These are phyloP conservation scores for Eupithecia subfuscata DNA, from an alignment of 2,888 invertebrate species.

Conservation along the genomic window DNA sequence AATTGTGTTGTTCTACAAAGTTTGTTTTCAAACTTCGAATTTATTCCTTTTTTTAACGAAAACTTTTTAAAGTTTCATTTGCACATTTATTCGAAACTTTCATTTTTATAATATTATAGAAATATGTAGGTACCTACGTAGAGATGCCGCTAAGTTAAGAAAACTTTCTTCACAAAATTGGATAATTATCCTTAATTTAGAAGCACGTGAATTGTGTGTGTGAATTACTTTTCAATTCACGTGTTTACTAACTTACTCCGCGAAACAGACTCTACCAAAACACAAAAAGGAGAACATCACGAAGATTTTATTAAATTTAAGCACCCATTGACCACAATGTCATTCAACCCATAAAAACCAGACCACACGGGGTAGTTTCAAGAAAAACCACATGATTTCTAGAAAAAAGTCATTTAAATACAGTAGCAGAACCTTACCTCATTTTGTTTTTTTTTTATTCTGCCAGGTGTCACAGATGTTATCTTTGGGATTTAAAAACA, in stretches of 20 bases:
- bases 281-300: slow-evolving; percentile 31
- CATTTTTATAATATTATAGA: neutral
- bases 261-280: neutral
- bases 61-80: neutral
- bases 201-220: neutral
- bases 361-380: slow-evolving; percentile 77
- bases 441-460: slow-evolving; percentile 60
- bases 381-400: slow-evolving; percentile 67
- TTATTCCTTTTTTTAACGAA: neutral
- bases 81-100: neutral
- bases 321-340: slow-evolving; percentile 60
- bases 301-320: slow-evolving; percentile 52
- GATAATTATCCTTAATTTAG: neutral
- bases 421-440: slow-evolving; percentile 71
- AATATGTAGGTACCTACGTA: neutral
- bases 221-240: too few relatives aligned
- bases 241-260: neutral
- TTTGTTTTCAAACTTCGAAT: neutral
- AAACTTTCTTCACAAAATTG: neutral
- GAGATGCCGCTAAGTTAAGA: neutral
- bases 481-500: slow-evolving; percentile 80
- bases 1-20: neutral
- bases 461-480: slow-evolving; percentile 80
- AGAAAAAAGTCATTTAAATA: slow-evolving; percentile 76
- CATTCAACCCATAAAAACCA: slow-evolving; percentile 60